phyloP scores from a whole-genome alignment of 2,113 vertebrate genomes.

The Oncorhynchus clarkii region DNA sequence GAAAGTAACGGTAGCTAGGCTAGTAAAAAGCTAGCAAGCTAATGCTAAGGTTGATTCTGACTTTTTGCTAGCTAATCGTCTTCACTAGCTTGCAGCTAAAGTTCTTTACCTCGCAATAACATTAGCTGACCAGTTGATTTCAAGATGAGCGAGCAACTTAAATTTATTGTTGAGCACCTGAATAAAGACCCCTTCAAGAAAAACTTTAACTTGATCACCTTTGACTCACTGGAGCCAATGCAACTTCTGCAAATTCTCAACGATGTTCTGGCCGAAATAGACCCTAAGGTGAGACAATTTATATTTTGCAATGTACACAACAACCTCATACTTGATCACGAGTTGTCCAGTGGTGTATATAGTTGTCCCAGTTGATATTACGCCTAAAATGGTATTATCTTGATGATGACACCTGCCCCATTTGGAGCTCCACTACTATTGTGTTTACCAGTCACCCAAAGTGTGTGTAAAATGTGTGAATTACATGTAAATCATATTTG shows the following conservation, averaged over 20 bases:
- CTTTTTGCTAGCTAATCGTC: too few species aligned
- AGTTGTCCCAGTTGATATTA: too few species aligned
- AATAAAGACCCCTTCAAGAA: slow-evolving; percentile 94
- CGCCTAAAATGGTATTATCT: too few species aligned
- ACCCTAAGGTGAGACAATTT: slow-evolving; percentile 84
- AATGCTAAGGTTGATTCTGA: too few species aligned
- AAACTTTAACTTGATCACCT: slow-evolving; percentile 92
- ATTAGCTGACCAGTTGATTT: neutral
- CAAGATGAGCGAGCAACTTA: slow-evolving; percentile 93
- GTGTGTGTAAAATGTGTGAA: neutral
- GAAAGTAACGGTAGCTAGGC: slow-evolving; percentile 16
- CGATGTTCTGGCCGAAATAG: slow-evolving; percentile 93
- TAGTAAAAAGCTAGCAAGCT: neutral
- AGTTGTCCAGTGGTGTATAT: too few species aligned
- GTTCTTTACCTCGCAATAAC: neutral
- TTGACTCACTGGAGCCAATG: slow-evolving; percentile 90
- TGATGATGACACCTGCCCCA: too few species aligned
- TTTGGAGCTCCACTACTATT: neutral
- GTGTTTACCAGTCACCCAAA: neutral
- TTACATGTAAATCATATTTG: neutral
- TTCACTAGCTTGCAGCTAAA: neutral
- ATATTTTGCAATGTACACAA: neutral
- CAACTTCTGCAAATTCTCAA: slow-evolving; percentile 91
- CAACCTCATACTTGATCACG: too few species aligned
- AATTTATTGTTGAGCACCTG: slow-evolving; percentile 92